Conservation (phyloP, 2,888 invertebrate genomes). For the Cephonodes hylas region DNA sequence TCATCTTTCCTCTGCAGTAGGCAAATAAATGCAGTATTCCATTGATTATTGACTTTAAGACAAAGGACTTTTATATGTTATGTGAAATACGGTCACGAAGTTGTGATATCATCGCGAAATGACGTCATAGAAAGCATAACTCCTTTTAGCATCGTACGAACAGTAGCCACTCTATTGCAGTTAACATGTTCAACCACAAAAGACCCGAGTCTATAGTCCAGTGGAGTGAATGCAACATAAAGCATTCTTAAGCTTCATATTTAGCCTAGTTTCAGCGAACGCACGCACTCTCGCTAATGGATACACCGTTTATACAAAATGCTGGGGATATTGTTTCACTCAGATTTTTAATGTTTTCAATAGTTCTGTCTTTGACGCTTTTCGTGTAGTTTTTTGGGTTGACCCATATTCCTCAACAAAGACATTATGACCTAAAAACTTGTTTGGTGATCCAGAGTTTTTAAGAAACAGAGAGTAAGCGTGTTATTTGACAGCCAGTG, state of each 20-base stretch:
- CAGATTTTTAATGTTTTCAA: not conserved
- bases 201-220: not conserved
- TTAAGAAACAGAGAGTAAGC: too few relatives aligned
- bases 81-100: too few relatives aligned
- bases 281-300: slow-evolving; percentile 2
- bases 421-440: too few relatives aligned
- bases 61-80: too few relatives aligned
- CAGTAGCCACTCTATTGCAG: not conserved
- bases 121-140: not conserved
- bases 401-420: too few relatives aligned
- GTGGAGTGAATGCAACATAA: not conserved
- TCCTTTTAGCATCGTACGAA: not conserved
- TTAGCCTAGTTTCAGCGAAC: slow-evolving; percentile 4
- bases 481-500: too few relatives aligned
- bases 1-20: too few relatives aligned
- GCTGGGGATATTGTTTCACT: not conserved
- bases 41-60: too few relatives aligned
- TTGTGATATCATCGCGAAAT: too few relatives aligned
- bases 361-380: not conserved
- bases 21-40: too few relatives aligned
- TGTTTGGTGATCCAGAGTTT: too few relatives aligned
- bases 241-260: slow-evolving; percentile 4
- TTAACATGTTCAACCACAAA: not conserved
- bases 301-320: not conserved
- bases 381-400: not conserved